A percentile compares a stretch with the other conserved stretches of the same genome.
Evolutionary conservation across 2,888 invertebrate species (phyloP).

Genomic region (Copidosoma aretas): DNA sequence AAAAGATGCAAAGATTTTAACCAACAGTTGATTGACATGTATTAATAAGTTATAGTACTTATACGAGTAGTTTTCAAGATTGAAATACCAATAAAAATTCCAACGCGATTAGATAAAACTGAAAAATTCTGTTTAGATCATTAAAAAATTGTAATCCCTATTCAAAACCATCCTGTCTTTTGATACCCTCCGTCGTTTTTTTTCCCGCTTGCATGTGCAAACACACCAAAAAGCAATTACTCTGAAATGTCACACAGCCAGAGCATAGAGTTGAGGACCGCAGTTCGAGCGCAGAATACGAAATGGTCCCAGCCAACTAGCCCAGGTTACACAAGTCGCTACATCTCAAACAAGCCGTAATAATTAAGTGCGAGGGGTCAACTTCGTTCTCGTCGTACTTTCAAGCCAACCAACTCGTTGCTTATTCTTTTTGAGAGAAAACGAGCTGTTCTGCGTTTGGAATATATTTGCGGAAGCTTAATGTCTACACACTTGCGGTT

Average conservation of each 20-base stretch:
- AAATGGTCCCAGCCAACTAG: constrained; percentile 33
- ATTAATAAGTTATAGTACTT: no score
- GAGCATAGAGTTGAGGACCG: constrained; percentile 4
- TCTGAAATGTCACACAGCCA: constrained; percentile 15
- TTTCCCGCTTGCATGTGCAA: neutral
- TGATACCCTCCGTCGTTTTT: neutral
- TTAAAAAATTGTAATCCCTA: no score
- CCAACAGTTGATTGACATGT: no score
- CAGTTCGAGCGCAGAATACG: constrained; percentile 42
- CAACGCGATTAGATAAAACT: no score
- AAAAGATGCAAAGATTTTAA: no score
- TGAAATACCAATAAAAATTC: no score
- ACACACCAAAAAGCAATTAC: constrained; percentile 28
- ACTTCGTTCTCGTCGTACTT: constrained; percentile 1
- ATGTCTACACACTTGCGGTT: no score
- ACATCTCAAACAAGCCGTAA: constrained; percentile 39
- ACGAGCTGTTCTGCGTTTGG: neutral
- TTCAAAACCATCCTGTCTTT: no score
- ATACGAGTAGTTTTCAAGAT: no score
- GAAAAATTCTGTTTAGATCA: no score
- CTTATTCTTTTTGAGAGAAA: constrained; percentile 12
- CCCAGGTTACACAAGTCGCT: constrained; percentile 18
- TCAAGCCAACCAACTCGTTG: neutral
- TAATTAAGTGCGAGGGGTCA: constrained; percentile 28
- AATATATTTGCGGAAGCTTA: neutral